Base-by-base conservation (phyloP, 2,888 invertebrate species). In the Lasius platythorax region DNA sequence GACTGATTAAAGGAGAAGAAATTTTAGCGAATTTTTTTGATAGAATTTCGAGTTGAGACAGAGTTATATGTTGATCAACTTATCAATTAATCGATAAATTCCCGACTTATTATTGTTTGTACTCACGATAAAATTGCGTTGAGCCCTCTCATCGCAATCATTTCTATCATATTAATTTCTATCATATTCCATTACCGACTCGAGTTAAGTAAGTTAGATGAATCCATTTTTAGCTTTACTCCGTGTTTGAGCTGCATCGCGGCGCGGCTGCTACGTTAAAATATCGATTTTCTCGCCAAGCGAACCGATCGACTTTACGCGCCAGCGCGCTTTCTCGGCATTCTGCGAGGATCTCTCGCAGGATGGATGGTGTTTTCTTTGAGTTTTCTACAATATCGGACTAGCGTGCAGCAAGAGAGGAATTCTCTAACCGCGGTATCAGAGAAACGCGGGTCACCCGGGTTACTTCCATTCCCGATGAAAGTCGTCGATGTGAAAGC, bases 311-410 rank as follows among this genome's bases (percentile, higher is more conserved):
- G 73, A 81, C 79, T 81, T 81, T 72, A 81, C 73, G 46, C 79
- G 61, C 73, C 79, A 79, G 37, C 61, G 73, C 72, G 73, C 61
- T 72, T 61, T 18, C 61, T 61, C 79, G 33, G 61, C 61, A 79
- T 72, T 79, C 72, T 72, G 33, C 30, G 30, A 61, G 46, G 72
- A 79, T 61, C 73, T 61, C 61, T 18, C 18, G 72, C 46, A 72
- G 72, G 73, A 79, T 72, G 33, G 79, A 72, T 79, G 73, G 61
- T 79, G 73, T 79, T 79, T 79, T 79, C 79, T 79, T 79, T 79
- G 73, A 72, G 79, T 79, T 79, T 75, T 56, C 79, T 79, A 72
- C 61, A 79, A 72, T 79, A 79, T 79, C 72, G 73, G 61, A 46
- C 79, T 72, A 72, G 46, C 61, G 23, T 43, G 58, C 15, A 6